Percentiles rank a stretch among this genome's conserved stretches.
Evolutionary conservation across 2,888 invertebrate genomes (phyloP).

Genomic region (Lingula anatina): DNA sequence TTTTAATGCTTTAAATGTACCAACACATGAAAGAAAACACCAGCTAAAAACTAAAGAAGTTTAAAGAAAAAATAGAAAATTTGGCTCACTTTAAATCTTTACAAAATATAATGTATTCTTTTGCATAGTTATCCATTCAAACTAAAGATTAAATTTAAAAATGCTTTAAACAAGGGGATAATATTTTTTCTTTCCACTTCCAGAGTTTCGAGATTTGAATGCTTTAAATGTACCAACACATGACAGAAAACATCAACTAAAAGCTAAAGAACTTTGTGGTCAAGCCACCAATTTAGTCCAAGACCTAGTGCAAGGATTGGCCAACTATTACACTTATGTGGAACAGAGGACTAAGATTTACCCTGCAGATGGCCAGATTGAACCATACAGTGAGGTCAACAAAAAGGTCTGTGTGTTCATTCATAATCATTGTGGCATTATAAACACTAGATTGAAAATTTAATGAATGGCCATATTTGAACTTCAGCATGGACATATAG

Average conservation of each 20-base stretch:
- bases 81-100: background rate
- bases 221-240: constrained; percentile 50
- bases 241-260: constrained; percentile 47
- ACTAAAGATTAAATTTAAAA: background rate
- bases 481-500: too few species aligned
- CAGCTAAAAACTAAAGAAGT: too few species aligned
- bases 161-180: background rate
- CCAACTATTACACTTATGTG: constrained; percentile 53
- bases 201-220: constrained; percentile 32
- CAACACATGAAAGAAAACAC: constrained; percentile 47
- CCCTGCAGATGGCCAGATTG: constrained; percentile 47
- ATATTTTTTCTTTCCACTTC: constrained; percentile 6
- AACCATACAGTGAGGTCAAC: constrained; percentile 41
- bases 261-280: constrained; percentile 41
- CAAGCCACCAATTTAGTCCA: constrained; percentile 41
- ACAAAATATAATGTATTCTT: constrained; percentile 14
- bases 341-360: constrained; percentile 53
- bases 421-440: too few species aligned
- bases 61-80: background rate
- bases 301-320: constrained; percentile 47
- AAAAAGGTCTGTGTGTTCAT: too few species aligned
- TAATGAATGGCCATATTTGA: too few species aligned
- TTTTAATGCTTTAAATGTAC: constrained; percentile 50
- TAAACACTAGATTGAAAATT: too few species aligned
- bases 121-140: background rate